phyloP scores from a whole-genome alignment of 1,140 invertebrate genomes.

The fruit fly (Drosophila melanogaster) region DNA sequence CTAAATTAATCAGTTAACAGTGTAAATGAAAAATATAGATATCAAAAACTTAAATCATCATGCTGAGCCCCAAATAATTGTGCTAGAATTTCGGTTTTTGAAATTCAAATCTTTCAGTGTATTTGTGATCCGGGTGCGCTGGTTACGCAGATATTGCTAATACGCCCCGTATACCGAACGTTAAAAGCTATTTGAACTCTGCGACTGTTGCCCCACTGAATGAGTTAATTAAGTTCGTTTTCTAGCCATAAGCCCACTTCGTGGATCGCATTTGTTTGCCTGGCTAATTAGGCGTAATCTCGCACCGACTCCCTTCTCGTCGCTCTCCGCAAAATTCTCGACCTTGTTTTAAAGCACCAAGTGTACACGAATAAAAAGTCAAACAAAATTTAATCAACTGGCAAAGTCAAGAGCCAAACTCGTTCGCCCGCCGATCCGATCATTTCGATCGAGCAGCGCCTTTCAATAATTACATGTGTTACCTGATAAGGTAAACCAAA shows the following conservation, averaged over 20 bases:
- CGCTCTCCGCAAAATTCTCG: conserved; percentile 16
- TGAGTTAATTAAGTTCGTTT: conserved; percentile 72
- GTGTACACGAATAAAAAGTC: neutral
- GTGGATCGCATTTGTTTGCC: conserved; percentile 45
- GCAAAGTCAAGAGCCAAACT: conserved; percentile 40
- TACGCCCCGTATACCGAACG: conserved; percentile 7
- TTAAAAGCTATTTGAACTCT: conserved; percentile 49
- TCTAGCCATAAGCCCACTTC: conserved; percentile 31
- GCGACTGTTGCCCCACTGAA: conserved; percentile 53
- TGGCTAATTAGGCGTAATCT: conserved; percentile 54
- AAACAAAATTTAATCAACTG: conserved; percentile 39
- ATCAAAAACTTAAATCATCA: too few species aligned
- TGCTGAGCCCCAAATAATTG: too few species aligned
- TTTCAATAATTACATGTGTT: conserved; percentile 60
- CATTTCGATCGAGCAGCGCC: conserved; percentile 19
- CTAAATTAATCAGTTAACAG: too few species aligned
- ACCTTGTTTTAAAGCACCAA: conserved; percentile 26
- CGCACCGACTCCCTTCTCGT: neutral
- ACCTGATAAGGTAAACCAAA: conserved; percentile 41
- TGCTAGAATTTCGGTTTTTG: too few species aligned
- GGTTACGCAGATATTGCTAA: conserved; percentile 56
- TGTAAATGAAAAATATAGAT: too few species aligned
- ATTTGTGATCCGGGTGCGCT: neutral
- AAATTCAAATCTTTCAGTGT: neutral
- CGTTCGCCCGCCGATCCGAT: conserved; percentile 48